A percentile compares a stretch with the other conserved stretches of the same genome.
phyloP scores from a whole-genome alignment of 2,797 vertebrate species.

The Tenualosa thibaudeaui region DNA sequence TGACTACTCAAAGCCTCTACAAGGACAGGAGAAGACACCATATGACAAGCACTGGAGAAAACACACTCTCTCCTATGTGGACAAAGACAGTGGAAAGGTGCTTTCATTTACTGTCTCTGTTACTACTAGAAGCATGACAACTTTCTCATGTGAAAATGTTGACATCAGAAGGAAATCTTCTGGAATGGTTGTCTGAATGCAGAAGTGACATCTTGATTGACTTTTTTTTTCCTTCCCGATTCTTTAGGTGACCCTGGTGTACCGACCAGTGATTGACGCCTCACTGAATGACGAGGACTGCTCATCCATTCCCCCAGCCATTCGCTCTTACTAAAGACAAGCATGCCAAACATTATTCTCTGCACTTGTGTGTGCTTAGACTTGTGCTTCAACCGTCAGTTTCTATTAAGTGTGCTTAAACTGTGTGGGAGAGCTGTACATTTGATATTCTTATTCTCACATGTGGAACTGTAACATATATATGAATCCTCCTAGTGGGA shows the following conservation, averaged over 20 bases:
- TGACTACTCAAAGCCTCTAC: conserved; percentile 88
- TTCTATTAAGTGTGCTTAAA: conserved; percentile 11
- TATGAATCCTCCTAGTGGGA: background rate
- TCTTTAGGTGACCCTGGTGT: conserved; percentile 87
- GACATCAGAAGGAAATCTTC: too few species aligned
- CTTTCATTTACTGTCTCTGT: conserved; percentile 51
- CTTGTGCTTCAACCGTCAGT: background rate
- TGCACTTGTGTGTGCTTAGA: conserved; percentile 6
- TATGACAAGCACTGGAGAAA: conserved; percentile 94
- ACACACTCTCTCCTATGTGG: conserved; percentile 88
- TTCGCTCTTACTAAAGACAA: conserved; percentile 88
- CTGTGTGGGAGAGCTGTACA: background rate
- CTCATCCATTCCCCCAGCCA: conserved; percentile 88
- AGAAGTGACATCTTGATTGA: too few species aligned
- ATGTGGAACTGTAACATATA: background rate
- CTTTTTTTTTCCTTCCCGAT: background rate
- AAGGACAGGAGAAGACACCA: conserved; percentile 85
- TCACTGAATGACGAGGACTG: conserved; percentile 91
- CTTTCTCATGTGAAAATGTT: too few species aligned
- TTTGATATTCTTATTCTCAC: background rate
- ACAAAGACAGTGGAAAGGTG: conserved; percentile 88
- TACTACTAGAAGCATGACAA: too few species aligned
- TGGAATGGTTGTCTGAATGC: too few species aligned
- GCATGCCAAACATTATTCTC: background rate
- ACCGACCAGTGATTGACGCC: conserved; percentile 91